These are phyloP conservation scores for Pelecanus crispus DNA, from an alignment of 2,113 vertebrate species.

Conservation along the genomic window DNA sequence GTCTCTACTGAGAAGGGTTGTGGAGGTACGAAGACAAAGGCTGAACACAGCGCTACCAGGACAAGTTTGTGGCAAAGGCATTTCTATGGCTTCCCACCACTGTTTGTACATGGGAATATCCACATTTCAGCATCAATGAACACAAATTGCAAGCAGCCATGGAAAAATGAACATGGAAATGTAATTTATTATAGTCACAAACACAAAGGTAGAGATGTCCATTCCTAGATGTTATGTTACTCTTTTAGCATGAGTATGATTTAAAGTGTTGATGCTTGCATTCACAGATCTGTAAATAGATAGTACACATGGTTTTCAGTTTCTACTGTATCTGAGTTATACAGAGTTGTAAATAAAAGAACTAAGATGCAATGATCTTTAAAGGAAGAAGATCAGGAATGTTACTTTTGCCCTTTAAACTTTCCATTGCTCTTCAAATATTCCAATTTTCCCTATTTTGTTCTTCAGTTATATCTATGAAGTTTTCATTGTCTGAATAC, in stretches of 20 bases:
- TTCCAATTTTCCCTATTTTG: neutral
- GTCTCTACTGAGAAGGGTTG: neutral
- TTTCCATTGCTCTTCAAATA: neutral
- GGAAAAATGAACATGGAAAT: neutral
- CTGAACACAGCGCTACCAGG: neutral
- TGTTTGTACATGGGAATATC: neutral
- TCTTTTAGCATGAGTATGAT: neutral
- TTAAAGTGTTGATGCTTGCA: neutral
- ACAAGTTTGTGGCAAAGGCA: neutral
- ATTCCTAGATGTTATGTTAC: neutral
- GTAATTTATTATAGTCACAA: neutral
- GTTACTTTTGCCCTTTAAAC: neutral
- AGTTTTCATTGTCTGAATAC: neutral
- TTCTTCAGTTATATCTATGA: neutral
- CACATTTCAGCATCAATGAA: neutral
- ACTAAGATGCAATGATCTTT: neutral
- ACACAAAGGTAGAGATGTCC: neutral
- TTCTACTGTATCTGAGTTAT: neutral
- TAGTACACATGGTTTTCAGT: neutral
- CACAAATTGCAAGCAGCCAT: neutral
- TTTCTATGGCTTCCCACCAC: neutral
- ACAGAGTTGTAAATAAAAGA: neutral
- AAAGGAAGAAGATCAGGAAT: neutral
- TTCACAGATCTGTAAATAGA: neutral
- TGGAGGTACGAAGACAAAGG: neutral